Evolutionary conservation across 2,888 invertebrate genomes (phyloP).

Genomic region (Andrena trimmerana): DNA sequence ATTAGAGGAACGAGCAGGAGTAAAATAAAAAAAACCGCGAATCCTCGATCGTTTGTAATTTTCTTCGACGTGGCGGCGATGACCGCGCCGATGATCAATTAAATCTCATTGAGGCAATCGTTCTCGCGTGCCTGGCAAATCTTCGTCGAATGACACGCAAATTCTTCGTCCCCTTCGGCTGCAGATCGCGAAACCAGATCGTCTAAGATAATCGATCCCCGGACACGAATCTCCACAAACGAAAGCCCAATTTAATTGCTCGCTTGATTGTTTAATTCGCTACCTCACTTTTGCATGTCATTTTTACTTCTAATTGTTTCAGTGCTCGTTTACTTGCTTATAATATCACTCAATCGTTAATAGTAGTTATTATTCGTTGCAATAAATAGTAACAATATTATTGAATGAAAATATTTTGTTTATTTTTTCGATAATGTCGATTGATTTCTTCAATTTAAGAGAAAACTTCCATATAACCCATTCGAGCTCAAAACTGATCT

Average conservation of each 20-base stretch:
- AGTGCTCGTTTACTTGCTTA: not conserved
- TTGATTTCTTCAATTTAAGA: too few relatives aligned
- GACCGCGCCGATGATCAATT: slow-evolving; percentile 61
- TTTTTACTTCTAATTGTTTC: not conserved
- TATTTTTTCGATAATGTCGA: too few relatives aligned
- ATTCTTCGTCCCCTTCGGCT: slow-evolving; percentile 29
- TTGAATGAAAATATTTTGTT: too few relatives aligned
- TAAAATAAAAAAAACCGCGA: slow-evolving; percentile 9
- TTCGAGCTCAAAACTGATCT: too few relatives aligned
- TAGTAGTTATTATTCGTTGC: too few relatives aligned
- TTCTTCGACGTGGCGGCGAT: slow-evolving; percentile 24
- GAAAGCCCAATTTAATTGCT: not conserved
- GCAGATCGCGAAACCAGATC: slow-evolving; percentile 10
- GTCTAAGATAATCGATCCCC: slow-evolving; percentile 12
- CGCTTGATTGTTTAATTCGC: not conserved
- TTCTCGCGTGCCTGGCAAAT: slow-evolving; percentile 54
- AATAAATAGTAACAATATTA: too few relatives aligned
- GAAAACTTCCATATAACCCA: too few relatives aligned
- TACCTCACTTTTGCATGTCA: not conserved
- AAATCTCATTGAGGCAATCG: slow-evolving; percentile 72
- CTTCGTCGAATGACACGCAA: slow-evolving; percentile 60
- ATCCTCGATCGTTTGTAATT: slow-evolving; percentile 30
- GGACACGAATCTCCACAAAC: too few relatives aligned
- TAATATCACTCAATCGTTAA: not conserved
- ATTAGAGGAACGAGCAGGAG: too few relatives aligned